Conservation (phyloP, 2,797 vertebrate genomes). For the Ispidina lecontei region DNA sequence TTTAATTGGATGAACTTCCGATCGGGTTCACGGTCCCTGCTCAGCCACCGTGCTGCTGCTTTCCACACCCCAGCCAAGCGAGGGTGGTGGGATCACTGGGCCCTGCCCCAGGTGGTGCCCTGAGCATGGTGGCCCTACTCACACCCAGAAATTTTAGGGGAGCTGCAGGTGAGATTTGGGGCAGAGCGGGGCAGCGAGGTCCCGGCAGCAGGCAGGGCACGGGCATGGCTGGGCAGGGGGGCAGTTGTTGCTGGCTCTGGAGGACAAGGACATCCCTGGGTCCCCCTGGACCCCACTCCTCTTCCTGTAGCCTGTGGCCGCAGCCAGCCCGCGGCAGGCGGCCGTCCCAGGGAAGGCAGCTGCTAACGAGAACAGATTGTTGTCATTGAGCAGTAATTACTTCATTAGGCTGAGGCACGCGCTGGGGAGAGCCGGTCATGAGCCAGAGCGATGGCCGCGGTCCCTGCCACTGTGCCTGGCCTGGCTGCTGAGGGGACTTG, state of each 20-base stretch:
- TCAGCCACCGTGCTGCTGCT: rapidly evolving
- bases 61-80: rapidly evolving
- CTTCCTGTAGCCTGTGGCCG: neutral
- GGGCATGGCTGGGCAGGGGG: neutral
- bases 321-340: neutral
- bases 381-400: slow-evolving; percentile 70
- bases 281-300: neutral
- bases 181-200: neutral
- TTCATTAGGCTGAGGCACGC: slow-evolving; percentile 57
- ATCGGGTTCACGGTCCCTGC: neutral
- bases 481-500: rapidly evolving
- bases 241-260: rapidly evolving
- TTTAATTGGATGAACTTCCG: slow-evolving; percentile 60
- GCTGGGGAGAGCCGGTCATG: neutral
- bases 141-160: neutral
- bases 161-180: neutral
- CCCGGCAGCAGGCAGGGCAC: neutral
- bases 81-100: neutral
- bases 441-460: rapidly evolving
- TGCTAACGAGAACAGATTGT: slow-evolving; percentile 66
- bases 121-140: neutral
- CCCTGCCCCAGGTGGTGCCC: neutral
- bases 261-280: neutral
- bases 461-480: neutral
- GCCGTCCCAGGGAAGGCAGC: slow-evolving; percentile 26